Conservation (phyloP, 2,113 vertebrate species). For the Oryctolagus cuniculus region DNA sequence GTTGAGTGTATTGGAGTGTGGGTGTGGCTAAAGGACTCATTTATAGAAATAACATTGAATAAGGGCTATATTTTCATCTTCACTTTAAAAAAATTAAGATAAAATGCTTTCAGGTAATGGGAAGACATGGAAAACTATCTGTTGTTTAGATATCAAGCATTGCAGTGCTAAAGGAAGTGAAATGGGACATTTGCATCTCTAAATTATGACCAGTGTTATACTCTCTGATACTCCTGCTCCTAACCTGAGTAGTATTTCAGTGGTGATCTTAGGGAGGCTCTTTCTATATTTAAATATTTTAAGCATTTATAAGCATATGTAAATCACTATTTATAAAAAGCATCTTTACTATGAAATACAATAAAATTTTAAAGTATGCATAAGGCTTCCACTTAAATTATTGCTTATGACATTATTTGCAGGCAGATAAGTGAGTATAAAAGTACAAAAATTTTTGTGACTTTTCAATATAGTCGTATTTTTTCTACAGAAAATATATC, state of each 20-base stretch:
- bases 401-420: background rate
- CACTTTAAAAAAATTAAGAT: background rate
- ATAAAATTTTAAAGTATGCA: background rate
- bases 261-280: background rate
- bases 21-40: background rate
- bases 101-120: background rate
- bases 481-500: background rate
- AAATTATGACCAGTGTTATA: background rate
- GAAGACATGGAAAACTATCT: background rate
- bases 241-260: background rate
- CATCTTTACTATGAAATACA: background rate
- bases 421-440: background rate
- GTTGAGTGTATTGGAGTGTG: background rate
- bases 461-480: background rate
- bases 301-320: background rate
- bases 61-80: background rate
- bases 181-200: background rate
- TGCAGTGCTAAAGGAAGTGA: background rate
- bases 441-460: background rate
- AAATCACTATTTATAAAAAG: background rate
- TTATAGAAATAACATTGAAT: background rate
- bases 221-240: background rate
- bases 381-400: background rate
- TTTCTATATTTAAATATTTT: constrained; percentile 26
- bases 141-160: background rate